Evolutionary conservation across 2,797 vertebrate genomes (phyloP), one percentile per base, ranked within the genome.

Genomic region (Moxostoma hubbsi): DNA sequence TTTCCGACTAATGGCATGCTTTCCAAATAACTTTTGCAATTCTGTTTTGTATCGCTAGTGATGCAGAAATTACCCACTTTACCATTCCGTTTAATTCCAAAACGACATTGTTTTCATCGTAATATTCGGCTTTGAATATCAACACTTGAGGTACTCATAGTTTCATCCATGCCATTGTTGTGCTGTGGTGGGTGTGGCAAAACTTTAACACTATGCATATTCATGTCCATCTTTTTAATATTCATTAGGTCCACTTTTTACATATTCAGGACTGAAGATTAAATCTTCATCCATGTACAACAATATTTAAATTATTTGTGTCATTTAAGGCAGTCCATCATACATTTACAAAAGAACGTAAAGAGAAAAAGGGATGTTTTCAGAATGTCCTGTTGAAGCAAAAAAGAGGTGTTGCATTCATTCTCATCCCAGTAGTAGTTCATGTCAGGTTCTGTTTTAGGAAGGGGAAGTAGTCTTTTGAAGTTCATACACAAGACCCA

Each of bases 271-370:
- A 88, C 82, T 85, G n/a, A n/a, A n/a, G n/a, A n/a, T n/a, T n/a
- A 92, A 91, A 88, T 88, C 87, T 89, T 80, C 88, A 83, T 91
- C 88, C 82, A 89, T 90, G 86, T 89, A 90, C 88, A 84, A 85
- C 81, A 84, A 85, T 87, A 85, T 86, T 81, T 75, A 91, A 89
- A 88, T 86, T 53, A 86, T 68, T 83, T 88, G 84, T 89, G 87
- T 85, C 86, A 67, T 86, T 92, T 93, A 93, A 94, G 92, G 93
- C 92, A 93, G 92, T 92, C 90, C 87, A 85, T 91, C 87, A 85
- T 91, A 73, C 83, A 86, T 88, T 90, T 85, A 87, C 74, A 85
- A 90, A 91, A 85, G 89, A 86, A 81, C 85, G 78, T 85, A 86
- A 67, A 84, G 85, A 85, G 85, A 76, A 79, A 80, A 6, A 74